These are phyloP conservation scores for Trialeurodes vaporariorum DNA, from an alignment of 1,140 invertebrate genomes.

Conservation along the genomic window DNA sequence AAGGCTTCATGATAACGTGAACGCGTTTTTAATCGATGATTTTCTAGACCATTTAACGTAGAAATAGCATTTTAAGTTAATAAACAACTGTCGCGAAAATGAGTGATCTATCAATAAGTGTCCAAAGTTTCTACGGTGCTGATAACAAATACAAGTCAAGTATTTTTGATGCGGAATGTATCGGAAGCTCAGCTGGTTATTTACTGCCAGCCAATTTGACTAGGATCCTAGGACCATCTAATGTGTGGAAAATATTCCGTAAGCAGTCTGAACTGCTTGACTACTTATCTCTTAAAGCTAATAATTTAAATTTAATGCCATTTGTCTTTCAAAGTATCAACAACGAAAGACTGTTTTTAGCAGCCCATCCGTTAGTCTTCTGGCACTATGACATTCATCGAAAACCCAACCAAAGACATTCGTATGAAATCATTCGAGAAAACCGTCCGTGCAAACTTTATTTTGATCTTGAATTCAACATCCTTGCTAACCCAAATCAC, in stretches of 20 bases:
- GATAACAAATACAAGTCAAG: neutral
- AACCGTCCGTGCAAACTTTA: constrained; percentile 48
- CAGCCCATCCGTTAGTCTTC: constrained; percentile 42
- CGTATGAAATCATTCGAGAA: constrained; percentile 51
- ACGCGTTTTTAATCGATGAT: too few species aligned
- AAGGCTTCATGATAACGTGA: too few species aligned
- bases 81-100: too few species aligned
- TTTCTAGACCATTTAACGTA: too few species aligned
- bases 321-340: constrained; percentile 43
- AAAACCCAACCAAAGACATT: constrained; percentile 33
- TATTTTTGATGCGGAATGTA: neutral
- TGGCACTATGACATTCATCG: constrained; percentile 39
- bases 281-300: constrained; percentile 28
- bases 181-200: neutral
- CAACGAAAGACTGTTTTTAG: constrained; percentile 40
- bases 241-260: constrained; percentile 41
- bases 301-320: constrained; percentile 36
- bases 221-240: constrained; percentile 33
- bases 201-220: neutral
- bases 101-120: neutral
- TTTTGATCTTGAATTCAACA: constrained; percentile 52
- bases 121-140: neutral
- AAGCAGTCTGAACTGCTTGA: constrained; percentile 42
- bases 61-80: too few species aligned
- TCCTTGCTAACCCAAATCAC: constrained; percentile 36